Conservation (phyloP, 2,888 invertebrate genomes). For the Chelonus formosanus region DNA sequence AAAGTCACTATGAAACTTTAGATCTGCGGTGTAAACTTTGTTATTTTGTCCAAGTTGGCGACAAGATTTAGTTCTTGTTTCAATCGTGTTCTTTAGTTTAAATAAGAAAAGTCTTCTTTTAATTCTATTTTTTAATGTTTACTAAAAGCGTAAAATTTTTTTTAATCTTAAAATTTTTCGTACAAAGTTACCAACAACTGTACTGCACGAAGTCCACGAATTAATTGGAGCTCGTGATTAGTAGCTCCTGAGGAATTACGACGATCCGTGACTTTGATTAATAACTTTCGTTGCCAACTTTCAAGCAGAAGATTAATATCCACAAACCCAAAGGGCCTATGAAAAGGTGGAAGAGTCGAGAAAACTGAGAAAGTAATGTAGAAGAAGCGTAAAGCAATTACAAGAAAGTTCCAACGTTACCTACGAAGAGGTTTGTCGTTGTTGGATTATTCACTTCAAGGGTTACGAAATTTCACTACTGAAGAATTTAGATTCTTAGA, state of each 20-base stretch:
- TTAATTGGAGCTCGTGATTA: conserved; percentile 57
- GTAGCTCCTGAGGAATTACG: conserved; percentile 52
- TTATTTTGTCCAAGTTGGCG: too few species aligned
- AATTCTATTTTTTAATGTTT: too few species aligned
- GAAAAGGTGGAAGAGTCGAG: conserved; percentile 1
- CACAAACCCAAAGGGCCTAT: conserved; percentile 3
- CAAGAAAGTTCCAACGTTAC: conserved; percentile 17
- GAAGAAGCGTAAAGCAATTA: conserved; percentile 12
- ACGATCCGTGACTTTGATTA: conserved; percentile 54
- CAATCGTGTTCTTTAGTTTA: too few species aligned
- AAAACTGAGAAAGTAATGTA: conserved; percentile 7
- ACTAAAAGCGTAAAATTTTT: too few species aligned
- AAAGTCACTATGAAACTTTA: too few species aligned
- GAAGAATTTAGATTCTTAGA: too few species aligned
- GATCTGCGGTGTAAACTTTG: too few species aligned
- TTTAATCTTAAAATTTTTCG: too few species aligned
- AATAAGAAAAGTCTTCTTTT: too few species aligned
- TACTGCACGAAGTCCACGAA: conserved; percentile 41
- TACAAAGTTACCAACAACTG: too few species aligned
- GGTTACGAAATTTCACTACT: too few species aligned
- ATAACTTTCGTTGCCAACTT: conserved; percentile 54
- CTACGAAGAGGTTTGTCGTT: conserved; percentile 13
- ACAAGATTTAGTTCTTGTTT: too few species aligned
- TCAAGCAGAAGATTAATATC: conserved; percentile 55
- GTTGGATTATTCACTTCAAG: neutral